Evolutionary conservation across 2,888 invertebrate species (phyloP).

Genomic region (Hypsopygia costalis): DNA sequence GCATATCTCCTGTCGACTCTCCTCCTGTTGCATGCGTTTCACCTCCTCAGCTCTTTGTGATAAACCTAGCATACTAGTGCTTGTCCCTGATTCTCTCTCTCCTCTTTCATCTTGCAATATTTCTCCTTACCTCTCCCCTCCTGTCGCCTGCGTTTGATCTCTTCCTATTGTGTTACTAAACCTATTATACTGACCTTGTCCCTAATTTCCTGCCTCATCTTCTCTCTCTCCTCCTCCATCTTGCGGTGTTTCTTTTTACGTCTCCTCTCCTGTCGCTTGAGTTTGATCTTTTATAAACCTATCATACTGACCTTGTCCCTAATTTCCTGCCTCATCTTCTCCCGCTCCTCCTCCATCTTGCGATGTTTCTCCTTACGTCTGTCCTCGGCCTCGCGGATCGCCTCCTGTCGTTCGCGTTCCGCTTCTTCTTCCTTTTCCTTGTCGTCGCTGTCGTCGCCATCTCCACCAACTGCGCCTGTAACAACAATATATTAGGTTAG

Average conservation of each 20-base stretch:
- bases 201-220: slow-evolving; percentile 99
- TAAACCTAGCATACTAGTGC: too few species aligned
- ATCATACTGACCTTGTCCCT: slow-evolving; percentile 98
- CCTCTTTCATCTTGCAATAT: slow-evolving; percentile 99
- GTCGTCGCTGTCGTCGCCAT: slow-evolving; percentile 95
- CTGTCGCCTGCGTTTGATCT: slow-evolving; percentile 98
- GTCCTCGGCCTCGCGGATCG: slow-evolving; percentile 98
- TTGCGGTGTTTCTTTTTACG: slow-evolving; percentile 99
- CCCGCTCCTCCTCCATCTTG: slow-evolving; percentile 99
- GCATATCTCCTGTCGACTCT: slow-evolving; percentile 99
- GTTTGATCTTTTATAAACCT: too few species aligned
- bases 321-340: slow-evolving; percentile 99
- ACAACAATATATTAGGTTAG: too few species aligned
- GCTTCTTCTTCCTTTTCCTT: slow-evolving; percentile 99
- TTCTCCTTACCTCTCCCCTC: slow-evolving; percentile 99
- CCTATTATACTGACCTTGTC: slow-evolving; percentile 98
- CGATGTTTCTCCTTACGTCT: slow-evolving; percentile 99
- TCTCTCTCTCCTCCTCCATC: slow-evolving; percentile 99
- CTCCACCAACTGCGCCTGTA: slow-evolving; percentile 93
- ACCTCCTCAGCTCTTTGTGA: too few species aligned
- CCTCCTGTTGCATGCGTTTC: slow-evolving; percentile 98
- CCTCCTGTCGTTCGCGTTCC: slow-evolving; percentile 98
- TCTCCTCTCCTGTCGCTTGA: slow-evolving; percentile 98
- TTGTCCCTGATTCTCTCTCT: slow-evolving; percentile 99
- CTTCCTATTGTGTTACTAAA: too few species aligned